Evolutionary conservation across 2,797 vertebrate species (phyloP).

Genomic region (Sarcophilus harrisii): DNA sequence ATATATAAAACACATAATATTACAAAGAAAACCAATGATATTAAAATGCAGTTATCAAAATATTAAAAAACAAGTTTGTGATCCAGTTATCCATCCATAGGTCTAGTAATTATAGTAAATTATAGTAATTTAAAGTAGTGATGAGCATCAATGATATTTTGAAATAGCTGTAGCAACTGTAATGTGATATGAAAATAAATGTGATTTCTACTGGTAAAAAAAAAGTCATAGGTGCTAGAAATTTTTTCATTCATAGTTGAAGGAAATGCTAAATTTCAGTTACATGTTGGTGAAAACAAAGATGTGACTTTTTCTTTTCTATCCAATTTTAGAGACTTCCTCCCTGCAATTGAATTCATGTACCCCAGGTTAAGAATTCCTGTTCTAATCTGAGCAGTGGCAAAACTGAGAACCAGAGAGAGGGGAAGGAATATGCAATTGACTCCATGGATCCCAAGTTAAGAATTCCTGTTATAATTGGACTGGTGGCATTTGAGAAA

Average conservation of each 20-base stretch:
- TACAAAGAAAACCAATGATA: background rate
- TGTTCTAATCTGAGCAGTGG: background rate
- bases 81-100: background rate
- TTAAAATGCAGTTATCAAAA: background rate
- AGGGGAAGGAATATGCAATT: too few relatives aligned
- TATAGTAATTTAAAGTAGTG: background rate
- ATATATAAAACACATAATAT: background rate
- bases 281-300: background rate
- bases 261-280: background rate
- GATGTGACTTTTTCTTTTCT: background rate
- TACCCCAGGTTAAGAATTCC: background rate
- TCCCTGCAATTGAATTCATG: background rate
- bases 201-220: background rate
- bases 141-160: background rate
- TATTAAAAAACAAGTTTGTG: background rate
- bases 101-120: background rate
- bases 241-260: background rate
- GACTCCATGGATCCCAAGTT: too few relatives aligned
- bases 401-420: background rate
- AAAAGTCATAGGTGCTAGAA: background rate
- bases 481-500: background rate
- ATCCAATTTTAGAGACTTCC: background rate
- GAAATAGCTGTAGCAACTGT: background rate
- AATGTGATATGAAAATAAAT: conserved; percentile 3
- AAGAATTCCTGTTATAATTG: background rate